Percentiles rank a stretch among this genome's conserved stretches.
Evolutionary conservation across 2,797 vertebrate species (phyloP).

Genomic region (Hippopotamyrus pictus): DNA sequence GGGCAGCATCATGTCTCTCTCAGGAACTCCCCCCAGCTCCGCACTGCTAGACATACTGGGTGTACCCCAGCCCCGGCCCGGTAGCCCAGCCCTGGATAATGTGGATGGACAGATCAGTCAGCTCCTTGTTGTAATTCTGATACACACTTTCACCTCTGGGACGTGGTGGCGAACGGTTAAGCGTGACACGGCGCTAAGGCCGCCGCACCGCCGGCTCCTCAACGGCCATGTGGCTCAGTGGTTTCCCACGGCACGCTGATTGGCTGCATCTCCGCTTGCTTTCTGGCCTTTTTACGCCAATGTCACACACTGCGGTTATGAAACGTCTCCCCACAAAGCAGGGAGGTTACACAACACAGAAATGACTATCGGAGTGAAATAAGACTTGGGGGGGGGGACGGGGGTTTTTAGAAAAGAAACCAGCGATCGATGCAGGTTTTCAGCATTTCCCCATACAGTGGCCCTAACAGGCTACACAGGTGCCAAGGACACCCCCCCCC

Average conservation of each 20-base stretch:
- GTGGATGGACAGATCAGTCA: background rate
- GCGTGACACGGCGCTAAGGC: background rate
- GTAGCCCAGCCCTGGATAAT: background rate
- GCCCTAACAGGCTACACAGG: background rate
- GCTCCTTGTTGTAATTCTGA: background rate
- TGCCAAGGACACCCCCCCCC: background rate
- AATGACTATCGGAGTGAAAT: background rate
- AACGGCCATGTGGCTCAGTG: background rate
- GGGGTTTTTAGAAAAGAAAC: background rate
- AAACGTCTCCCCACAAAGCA: background rate
- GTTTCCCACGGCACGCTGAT: background rate
- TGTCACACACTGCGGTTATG: slow-evolving; percentile 3
- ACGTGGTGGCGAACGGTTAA: background rate
- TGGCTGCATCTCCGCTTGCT: background rate
- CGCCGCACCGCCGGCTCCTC: background rate
- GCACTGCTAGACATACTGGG: background rate
- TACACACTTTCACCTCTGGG: background rate
- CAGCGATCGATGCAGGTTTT: background rate
- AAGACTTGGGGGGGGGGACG: background rate
- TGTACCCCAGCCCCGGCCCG: background rate
- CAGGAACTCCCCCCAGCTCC: background rate
- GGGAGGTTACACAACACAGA: background rate
- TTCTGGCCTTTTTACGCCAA: background rate
- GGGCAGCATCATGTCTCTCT: background rate
- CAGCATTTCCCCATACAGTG: background rate